Evolutionary conservation across 1,140 invertebrate species (phyloP).

Genomic region (Drosophila obscura): DNA sequence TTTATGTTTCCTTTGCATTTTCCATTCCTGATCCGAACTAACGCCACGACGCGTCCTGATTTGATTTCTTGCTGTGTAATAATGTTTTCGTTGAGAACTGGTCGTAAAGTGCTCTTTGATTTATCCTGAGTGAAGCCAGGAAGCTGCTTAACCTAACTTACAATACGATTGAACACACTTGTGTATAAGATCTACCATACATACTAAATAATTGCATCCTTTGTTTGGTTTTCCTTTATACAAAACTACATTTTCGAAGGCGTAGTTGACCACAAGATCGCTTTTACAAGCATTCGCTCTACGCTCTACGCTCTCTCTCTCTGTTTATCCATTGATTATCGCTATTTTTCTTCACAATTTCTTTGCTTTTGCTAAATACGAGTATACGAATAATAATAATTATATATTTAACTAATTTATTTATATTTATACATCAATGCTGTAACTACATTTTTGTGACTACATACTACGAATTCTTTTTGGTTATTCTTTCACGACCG

Average conservation of each 20-base stretch:
- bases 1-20: slow-evolving; percentile 48
- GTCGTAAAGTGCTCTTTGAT: slow-evolving; percentile 20
- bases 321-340: background rate
- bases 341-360: slow-evolving; percentile 25
- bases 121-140: slow-evolving; percentile 13
- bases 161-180: slow-evolving; percentile 55
- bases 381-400: slow-evolving; percentile 21
- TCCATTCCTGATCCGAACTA: slow-evolving; percentile 34
- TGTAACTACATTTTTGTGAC: slow-evolving; percentile 58
- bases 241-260: slow-evolving; percentile 3
- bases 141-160: slow-evolving; percentile 51
- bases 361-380: slow-evolving; percentile 34
- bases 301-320: slow-evolving; percentile 11
- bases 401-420: slow-evolving; percentile 28
- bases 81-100: slow-evolving; percentile 33
- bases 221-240: slow-evolving; percentile 34
- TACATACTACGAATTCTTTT: slow-evolving; percentile 71
- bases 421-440: slow-evolving; percentile 56
- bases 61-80: slow-evolving; percentile 46
- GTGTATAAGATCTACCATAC: slow-evolving; percentile 30
- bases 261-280: slow-evolving; percentile 28
- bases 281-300: slow-evolving; percentile 28
- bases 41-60: slow-evolving; percentile 34
- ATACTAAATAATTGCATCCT: slow-evolving; percentile 42
- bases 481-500: slow-evolving; percentile 73